Evolutionary conservation across 2,113 vertebrate species (phyloP), one percentile per base, ranked within the genome.

Genomic region (Aegotheles bennettii): DNA sequence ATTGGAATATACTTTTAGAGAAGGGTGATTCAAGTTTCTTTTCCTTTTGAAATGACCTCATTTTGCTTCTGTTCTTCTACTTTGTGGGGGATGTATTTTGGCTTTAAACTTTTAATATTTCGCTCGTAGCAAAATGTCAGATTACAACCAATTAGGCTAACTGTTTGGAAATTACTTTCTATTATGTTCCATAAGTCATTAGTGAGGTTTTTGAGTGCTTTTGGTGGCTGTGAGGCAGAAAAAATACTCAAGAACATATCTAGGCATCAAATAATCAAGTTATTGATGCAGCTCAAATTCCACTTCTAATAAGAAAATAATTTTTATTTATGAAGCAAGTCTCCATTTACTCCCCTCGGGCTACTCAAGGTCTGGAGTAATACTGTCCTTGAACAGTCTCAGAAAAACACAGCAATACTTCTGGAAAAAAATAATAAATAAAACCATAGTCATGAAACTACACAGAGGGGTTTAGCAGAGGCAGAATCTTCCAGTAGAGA

Each of bases 271-370:
- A 93, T 95, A 89, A 94, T 95, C 64, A 6, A 90, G 80, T 96
- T 97, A 92, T 93, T 95, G 96, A 97, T 97, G 95, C 95, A 60
- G 86, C 84, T 97, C 77, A 3, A 61, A 63, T 87, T 73, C 73
- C 42, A 18, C 40, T 94, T 68, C 31, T 92, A 90, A 89, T 93
- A 87, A 88, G 94, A 61, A 94, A 93, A 95, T 94, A 80, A 92
- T 94, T 96, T 96, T 95, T 96, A 94, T 96, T 97, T 95, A 88
- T 94, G 95, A 93, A 93, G 86, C 87, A 61, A 79, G 81, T 84
- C 70, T 93, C 48, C 38, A 5, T 54, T 92, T 33, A 3, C 67
- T 88, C 57, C 89, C 91, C 85, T 87, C 87, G 2, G 88, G 94
- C 88, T 80, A 4, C 63, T 26, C 67, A 1, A 60, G 70, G 84